A percentile compares a stretch with the other conserved stretches of the same genome.
These are phyloP conservation scores for Rattus rattus DNA, from an alignment of 2,113 vertebrate genomes.

Conservation along the genomic window DNA sequence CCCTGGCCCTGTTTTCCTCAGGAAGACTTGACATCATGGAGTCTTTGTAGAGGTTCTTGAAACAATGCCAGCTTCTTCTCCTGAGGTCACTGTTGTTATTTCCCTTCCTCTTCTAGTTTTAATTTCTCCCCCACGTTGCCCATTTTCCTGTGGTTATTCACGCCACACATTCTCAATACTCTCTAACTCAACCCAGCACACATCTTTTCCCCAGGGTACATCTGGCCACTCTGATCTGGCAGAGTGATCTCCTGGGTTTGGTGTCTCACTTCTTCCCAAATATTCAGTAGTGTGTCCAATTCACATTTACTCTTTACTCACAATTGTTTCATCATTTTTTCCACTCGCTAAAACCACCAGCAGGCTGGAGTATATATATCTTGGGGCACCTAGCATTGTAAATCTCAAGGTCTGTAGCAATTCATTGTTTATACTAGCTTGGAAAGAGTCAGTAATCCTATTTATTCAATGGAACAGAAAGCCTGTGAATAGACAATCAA, in stretches of 20 bases:
- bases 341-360: not conserved
- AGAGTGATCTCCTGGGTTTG: not conserved
- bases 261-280: not conserved
- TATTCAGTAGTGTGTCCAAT: not conserved
- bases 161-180: not conserved
- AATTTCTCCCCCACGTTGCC: not conserved
- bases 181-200: not conserved
- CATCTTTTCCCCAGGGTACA: not conserved
- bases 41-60: not conserved
- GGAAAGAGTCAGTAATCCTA: not conserved
- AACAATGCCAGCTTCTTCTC: not conserved
- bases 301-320: not conserved
- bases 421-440: not conserved
- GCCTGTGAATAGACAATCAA: not conserved
- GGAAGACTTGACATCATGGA: not conserved
- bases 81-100: not conserved
- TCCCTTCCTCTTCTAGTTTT: not conserved
- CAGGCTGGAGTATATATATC: not conserved
- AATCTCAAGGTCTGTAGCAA: not conserved
- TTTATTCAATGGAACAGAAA: not conserved
- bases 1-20: not conserved
- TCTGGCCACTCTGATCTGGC: not conserved
- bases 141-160: not conserved
- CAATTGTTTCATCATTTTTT: conserved; percentile 20
- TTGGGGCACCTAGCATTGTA: not conserved